Base-by-base conservation (phyloP, 2,113 vertebrate species). In the Muscicapa adusta region DNA sequence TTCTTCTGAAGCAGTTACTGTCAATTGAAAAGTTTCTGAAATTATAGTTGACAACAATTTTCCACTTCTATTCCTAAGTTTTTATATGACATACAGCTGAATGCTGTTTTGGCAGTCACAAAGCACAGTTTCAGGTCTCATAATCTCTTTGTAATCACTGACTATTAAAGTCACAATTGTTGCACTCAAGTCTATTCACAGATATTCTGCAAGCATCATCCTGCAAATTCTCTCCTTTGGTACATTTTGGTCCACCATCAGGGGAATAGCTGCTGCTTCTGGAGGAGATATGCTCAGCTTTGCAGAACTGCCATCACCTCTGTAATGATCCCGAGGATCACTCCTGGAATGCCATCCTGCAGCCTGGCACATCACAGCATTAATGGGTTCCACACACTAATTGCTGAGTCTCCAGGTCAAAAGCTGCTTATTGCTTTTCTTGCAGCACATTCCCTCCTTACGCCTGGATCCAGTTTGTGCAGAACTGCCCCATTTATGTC, bases 371-470 rank as follows among this genome's bases (percentile, higher is more conserved):
- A 48, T 61, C 70, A 23, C 61, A 91, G 66, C 82, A 48, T 28
- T 78, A 89, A 82, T 40, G 33, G 25, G 8, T 53, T 91, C 40
- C 57, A 65, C 48, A 31, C n/a, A 54, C n/a, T 57, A 81, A 88
- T 26, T 68, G 45, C 36, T 15, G 45, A 40, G 45, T 57, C 65
- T 57, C 68, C 48, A 68, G 74, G 73, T 81, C 87, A 87, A 85
- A 78, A 89, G 63, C 16, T 81, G 18, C 53, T 89, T 60, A 79
- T 3, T 4, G 1, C 84, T 95, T 94, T 92, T 78, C 89, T 84
- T 89, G 72, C 89, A 91, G 71, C 48, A 93, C 70, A 82, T 89
- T 89, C 81, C 53, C 31, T 89, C 88, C 81, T 53, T 29, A 54
- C 13, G n/a, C 53, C 61, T 78, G 26, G 51, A 71, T 85, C 81